Evolutionary conservation across 2,113 vertebrate species (phyloP), one percentile per base, ranked within the genome.

Genomic region (Sciurus niger): DNA sequence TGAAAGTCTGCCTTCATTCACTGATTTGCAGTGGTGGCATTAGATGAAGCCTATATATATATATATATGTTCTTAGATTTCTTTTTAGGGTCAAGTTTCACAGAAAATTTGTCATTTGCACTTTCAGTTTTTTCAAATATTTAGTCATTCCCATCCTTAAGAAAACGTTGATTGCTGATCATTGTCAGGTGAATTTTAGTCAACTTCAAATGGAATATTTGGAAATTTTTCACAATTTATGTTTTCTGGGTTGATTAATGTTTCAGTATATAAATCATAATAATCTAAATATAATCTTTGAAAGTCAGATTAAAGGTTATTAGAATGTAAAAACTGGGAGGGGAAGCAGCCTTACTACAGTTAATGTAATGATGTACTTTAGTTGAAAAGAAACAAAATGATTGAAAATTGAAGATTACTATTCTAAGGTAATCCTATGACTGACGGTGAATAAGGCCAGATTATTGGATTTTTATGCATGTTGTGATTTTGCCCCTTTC

Each of bases 281-380:
- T 97, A 98, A 89, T 98, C 78, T 97, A 92, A 98, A 96, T 97
- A 98, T 98, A 98, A 98, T 98, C 96, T 98, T 96, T 95, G 51
- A 95, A 98, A 98, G 96, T 98, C 97, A 97, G 94, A 91, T 97
- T 98, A 89, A 90, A 97, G 96, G 96, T 83, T 97, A 98, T 98
- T 98, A 98, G 98, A 98, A 96, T 80, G n/a, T 82, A 97, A 98
- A 97, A 97, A 97, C 16, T 51, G 6, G 30, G 53, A 46, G 58
- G 1, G 6, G 37, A 98, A 94, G 87, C 95, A 91, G 96, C 79
- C 95, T 96, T 97, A 89, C 92, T 95, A 58, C 97, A 97, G 96
- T 98, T 98, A 98, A 98, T 98, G 96, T 98, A 98, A 98, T 98
- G 90, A 94, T 91, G 92, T 93, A 87, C 96, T 98, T 97, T 98